phyloP scores from a whole-genome alignment of 1,140 invertebrate species.

The Listronotus bonariensis region DNA sequence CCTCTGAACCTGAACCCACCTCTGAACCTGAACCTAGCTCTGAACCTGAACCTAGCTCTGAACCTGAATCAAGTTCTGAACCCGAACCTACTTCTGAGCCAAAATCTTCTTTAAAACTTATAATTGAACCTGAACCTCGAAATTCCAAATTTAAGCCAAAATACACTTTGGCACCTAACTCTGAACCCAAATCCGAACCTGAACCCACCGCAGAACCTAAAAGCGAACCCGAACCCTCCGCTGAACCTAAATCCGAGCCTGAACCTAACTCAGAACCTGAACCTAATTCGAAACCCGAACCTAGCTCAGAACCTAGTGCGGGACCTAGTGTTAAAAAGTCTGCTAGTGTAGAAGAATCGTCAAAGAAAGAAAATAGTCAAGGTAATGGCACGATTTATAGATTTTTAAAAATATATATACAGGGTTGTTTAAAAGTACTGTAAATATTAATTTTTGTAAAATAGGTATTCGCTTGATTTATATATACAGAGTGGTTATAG shows the following conservation, averaged over 20 bases:
- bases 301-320: constrained; percentile 53
- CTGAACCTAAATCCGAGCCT: constrained; percentile 54
- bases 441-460: too few relatives aligned
- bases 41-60: constrained; percentile 54
- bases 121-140: constrained; percentile 55
- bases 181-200: constrained; percentile 56
- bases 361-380: constrained; percentile 30
- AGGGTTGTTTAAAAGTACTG: too few relatives aligned
- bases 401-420: not conserved
- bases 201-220: constrained; percentile 58
- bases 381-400: constrained; percentile 29
- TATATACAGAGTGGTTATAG: too few relatives aligned
- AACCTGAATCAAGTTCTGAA: constrained; percentile 54
- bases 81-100: constrained; percentile 54
- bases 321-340: constrained; percentile 51
- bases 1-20: constrained; percentile 56
- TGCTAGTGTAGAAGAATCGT: constrained; percentile 52
- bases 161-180: constrained; percentile 51
- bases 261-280: constrained; percentile 54
- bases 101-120: too few relatives aligned
- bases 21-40: constrained; percentile 55
- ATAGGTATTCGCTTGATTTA: too few relatives aligned
- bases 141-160: constrained; percentile 52
- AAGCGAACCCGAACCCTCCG: constrained; percentile 54
- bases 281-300: too few relatives aligned